phyloP scores from a whole-genome alignment of 64 coral and sea anemone genomes.

The Stichodactyla mertensii region DNA sequence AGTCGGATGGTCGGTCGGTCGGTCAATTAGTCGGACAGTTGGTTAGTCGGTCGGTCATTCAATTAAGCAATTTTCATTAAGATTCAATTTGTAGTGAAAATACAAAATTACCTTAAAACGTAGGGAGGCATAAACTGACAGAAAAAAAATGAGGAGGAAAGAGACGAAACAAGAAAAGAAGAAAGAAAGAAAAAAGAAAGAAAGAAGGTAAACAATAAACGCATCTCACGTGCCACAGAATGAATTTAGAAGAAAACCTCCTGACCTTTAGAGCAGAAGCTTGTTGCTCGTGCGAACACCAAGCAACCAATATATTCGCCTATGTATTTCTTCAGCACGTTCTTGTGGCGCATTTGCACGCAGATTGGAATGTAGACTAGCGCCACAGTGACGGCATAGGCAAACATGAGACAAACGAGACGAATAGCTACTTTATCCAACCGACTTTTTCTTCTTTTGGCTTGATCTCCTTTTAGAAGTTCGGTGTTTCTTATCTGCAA shows the following conservation, averaged over 20 bases:
- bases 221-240: not conserved
- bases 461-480: constrained; percentile 44
- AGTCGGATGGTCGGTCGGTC: too few species aligned
- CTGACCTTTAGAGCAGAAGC: not conserved
- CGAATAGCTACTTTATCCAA: constrained; percentile 62
- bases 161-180: not conserved
- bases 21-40: too few species aligned
- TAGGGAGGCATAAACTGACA: too few species aligned
- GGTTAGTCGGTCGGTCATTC: too few species aligned
- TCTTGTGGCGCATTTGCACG: constrained; percentile 23
- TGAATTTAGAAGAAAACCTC: not conserved
- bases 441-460: constrained; percentile 39
- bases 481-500: constrained; percentile 40
- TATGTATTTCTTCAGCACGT: constrained; percentile 33
- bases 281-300: not conserved
- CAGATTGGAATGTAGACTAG: constrained; percentile 42
- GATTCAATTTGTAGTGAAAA: too few species aligned
- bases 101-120: too few species aligned
- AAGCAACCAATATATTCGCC: constrained; percentile 43
- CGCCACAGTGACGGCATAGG: constrained; percentile 38
- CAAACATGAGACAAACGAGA: constrained; percentile 65
- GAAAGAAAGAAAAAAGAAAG: not conserved
- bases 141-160: too few species aligned
- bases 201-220: too few species aligned
- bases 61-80: too few species aligned